These are phyloP conservation scores for Agelas oroides DNA, from an alignment of 37 sponge, comb jelly and placozoan genomes.

Conservation along the genomic window DNA sequence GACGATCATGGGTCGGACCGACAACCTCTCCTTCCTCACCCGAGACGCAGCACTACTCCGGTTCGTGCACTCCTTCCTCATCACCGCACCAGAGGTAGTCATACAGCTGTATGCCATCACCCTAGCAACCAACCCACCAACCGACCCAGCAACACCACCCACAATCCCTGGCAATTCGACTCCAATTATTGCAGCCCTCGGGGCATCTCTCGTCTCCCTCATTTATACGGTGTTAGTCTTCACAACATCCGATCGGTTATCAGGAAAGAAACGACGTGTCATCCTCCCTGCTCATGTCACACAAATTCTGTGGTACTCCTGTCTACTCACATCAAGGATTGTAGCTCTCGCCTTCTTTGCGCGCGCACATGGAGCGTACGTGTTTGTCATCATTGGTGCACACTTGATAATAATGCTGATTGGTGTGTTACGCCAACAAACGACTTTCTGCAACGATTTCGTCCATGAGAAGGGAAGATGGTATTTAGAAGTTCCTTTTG, in stretches of 20 bases:
- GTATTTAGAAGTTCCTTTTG: constrained; percentile 51
- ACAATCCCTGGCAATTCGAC: neutral
- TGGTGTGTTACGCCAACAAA: constrained; percentile 43
- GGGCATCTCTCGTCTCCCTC: constrained; percentile 15
- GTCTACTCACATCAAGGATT: constrained; percentile 45
- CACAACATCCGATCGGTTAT: constrained; percentile 34
- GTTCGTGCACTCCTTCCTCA: constrained; percentile 63
- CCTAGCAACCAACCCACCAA: neutral
- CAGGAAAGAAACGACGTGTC: constrained; percentile 27
- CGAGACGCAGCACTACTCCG: constrained; percentile 64
- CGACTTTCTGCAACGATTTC: constrained; percentile 38
- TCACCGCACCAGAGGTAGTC: constrained; percentile 58
- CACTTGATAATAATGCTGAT: constrained; percentile 65
- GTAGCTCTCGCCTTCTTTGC: constrained; percentile 66
- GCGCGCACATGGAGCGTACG: constrained; percentile 21
- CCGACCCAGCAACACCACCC: neutral
- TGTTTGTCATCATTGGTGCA: constrained; percentile 52
- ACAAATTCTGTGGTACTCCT: constrained; percentile 55
- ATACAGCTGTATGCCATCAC: constrained; percentile 60
- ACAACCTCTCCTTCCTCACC: constrained; percentile 21
- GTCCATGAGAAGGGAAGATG: constrained; percentile 1
- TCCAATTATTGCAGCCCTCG: constrained; percentile 22
- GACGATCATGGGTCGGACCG: neutral
- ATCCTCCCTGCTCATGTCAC: constrained; percentile 38
- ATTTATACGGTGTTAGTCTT: constrained; percentile 37